Evolutionary conservation across 2,113 vertebrate species (phyloP).

Genomic region (Dascyllus trimaculatus): DNA sequence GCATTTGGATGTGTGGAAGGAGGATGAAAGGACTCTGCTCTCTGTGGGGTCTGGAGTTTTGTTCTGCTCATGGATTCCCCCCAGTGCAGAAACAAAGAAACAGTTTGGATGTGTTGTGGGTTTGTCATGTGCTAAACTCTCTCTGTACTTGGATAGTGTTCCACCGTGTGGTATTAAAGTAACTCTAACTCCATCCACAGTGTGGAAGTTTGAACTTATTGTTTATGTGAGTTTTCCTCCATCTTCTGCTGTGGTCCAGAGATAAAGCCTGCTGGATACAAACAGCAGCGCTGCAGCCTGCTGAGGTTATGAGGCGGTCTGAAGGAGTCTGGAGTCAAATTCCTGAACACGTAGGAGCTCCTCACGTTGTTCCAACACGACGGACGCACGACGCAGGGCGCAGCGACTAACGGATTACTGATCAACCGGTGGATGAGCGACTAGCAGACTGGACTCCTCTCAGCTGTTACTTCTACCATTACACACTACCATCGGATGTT

Average conservation of each 20-base stretch:
- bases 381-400: conserved; percentile 58
- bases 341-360: conserved; percentile 80
- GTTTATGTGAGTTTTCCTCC: not conserved
- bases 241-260: not conserved
- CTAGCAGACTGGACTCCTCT: not conserved
- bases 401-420: conserved; percentile 59
- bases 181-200: too few relatives aligned
- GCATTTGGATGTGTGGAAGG: conserved; percentile 40
- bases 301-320: conserved; percentile 55
- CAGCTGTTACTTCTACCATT: too few relatives aligned
- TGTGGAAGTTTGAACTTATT: not conserved
- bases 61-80: conserved; percentile 30
- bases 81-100: conserved; percentile 30
- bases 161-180: too few relatives aligned
- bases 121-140: not conserved
- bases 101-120: conserved; percentile 1
- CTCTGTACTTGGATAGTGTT: too few relatives aligned
- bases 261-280: not conserved
- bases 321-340: conserved; percentile 80
- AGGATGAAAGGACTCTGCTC: conserved; percentile 51
- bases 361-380: conserved; percentile 49
- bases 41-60: conserved; percentile 49
- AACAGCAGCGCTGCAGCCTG: conserved; percentile 23
- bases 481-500: not conserved
- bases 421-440: conserved; percentile 21